phyloP scores from a whole-genome alignment of 2,888 invertebrate species.

The Tholera decimalis region DNA sequence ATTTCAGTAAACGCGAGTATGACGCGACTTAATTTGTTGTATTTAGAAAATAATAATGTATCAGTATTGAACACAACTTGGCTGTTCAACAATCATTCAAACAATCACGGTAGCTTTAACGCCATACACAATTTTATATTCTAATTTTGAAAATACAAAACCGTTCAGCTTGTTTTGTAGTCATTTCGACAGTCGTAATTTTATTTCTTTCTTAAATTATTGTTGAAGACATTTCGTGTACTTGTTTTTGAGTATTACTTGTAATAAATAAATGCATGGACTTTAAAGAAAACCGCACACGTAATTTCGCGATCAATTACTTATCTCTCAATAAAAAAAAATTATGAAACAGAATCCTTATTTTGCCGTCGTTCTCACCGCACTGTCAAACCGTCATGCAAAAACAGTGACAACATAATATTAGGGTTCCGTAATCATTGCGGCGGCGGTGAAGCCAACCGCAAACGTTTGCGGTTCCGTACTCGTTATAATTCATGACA shows the following conservation, averaged over 20 bases:
- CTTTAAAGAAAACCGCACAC: not conserved
- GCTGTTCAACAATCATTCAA: too few relatives aligned
- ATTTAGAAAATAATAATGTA: too few relatives aligned
- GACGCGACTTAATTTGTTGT: too few relatives aligned
- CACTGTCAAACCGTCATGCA: slow-evolving; percentile 28
- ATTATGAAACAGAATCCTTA: not conserved
- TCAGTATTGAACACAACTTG: too few relatives aligned
- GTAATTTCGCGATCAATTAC: not conserved
- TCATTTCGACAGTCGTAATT: too few relatives aligned
- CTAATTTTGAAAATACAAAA: too few relatives aligned
- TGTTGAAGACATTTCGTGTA: not conserved
- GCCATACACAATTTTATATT: too few relatives aligned
- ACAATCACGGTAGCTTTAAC: too few relatives aligned
- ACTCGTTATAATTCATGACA: slow-evolving; percentile 50
- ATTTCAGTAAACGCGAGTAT: too few relatives aligned
- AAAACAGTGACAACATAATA: slow-evolving; percentile 56
- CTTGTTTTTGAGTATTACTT: not conserved
- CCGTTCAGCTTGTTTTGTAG: too few relatives aligned
- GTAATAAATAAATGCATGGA: not conserved
- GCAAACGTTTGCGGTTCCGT: slow-evolving; percentile 53
- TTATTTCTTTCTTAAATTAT: not conserved
- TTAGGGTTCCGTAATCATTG: slow-evolving; percentile 33
- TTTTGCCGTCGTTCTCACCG: slow-evolving; percentile 18
- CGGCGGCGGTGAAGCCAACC: slow-evolving; percentile 50
- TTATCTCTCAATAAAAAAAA: not conserved